Evolutionary conservation across 2,113 vertebrate genomes (phyloP).

Genomic region (Indri indri): DNA sequence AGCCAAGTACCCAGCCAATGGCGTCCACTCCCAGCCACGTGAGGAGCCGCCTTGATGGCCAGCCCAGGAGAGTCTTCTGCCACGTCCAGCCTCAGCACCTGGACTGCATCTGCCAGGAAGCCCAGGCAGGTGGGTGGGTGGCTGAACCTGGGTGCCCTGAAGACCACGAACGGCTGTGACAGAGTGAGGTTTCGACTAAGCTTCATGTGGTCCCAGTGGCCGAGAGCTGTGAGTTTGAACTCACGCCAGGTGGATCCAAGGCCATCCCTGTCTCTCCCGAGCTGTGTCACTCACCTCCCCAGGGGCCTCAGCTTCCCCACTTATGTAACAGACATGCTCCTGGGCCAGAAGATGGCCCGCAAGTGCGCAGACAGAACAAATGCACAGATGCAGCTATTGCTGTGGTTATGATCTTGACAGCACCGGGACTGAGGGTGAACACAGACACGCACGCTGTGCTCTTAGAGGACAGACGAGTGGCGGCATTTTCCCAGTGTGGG

Average conservation of each 20-base stretch:
- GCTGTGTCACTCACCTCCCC: too few species aligned
- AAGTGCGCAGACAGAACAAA: accelerated
- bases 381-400: accelerated
- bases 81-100: accelerated
- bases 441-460: accelerated
- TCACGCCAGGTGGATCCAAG: accelerated
- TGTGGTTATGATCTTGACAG: accelerated
- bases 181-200: accelerated
- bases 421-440: accelerated
- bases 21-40: accelerated
- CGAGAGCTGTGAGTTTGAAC: not conserved
- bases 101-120: accelerated
- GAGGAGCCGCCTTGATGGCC: not conserved
- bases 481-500: accelerated
- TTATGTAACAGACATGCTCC: accelerated
- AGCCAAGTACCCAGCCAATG: not conserved
- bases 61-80: not conserved
- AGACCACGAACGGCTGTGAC: accelerated
- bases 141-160: too few species aligned
- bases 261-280: accelerated
- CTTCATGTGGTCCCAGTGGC: accelerated
- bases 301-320: accelerated
- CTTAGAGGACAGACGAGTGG: too few species aligned
- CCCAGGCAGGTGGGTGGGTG: too few species aligned
- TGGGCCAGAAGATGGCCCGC: accelerated